Conservation (phyloP, 2,113 vertebrate genomes). For the Passerina amoena region DNA sequence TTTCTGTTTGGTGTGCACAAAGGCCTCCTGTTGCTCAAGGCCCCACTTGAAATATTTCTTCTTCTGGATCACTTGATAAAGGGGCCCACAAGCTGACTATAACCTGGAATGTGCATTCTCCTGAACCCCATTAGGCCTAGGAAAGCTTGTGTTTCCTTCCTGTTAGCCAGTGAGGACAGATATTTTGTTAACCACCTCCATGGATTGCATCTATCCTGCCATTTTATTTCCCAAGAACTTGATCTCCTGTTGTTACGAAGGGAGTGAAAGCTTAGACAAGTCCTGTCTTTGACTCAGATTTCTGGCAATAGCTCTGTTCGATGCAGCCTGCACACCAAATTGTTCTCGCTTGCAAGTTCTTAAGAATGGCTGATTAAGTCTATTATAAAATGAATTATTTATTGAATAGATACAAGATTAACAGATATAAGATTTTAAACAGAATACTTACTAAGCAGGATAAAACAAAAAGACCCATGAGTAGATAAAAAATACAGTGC, state of each 20-base stretch:
- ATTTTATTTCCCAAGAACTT: neutral
- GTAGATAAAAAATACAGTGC: neutral
- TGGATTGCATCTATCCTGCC: neutral
- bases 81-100: too few relatives aligned
- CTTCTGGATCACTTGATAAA: neutral
- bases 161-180: neutral
- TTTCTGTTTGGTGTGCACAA: neutral
- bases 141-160: neutral
- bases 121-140: neutral
- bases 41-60: neutral
- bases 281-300: neutral
- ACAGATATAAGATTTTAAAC: neutral
- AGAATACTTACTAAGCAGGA: neutral
- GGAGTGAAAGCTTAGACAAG: neutral
- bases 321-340: neutral
- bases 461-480: neutral
- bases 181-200: neutral
- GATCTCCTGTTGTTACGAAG: accelerated
- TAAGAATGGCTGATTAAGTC: neutral
- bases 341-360: neutral
- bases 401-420: neutral
- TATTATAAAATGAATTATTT: neutral
- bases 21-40: neutral
- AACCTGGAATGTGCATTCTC: neutral
- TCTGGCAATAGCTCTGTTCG: neutral